Base-by-base conservation (phyloP, 2,797 vertebrate species). In the Spheniscus humboldti region DNA sequence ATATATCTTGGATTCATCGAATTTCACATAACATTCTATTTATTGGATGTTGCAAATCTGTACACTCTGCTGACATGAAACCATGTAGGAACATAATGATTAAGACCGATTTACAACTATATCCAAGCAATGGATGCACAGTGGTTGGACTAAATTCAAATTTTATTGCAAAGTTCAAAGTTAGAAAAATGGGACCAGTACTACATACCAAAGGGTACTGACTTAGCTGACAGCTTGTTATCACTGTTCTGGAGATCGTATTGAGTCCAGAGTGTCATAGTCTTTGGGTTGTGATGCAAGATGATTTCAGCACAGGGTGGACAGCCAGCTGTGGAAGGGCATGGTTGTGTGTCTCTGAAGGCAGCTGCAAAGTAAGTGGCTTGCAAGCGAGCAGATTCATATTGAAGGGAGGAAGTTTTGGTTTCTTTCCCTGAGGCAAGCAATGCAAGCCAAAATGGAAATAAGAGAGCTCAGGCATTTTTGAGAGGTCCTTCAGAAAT, bases 401-500 rank as follows among this genome's bases (percentile, higher is more conserved):
- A 22, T 1, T 83, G 28, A 86, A 79, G 37, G 10, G 15, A 57
- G 28, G 18, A 74, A 94, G 43, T 25, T 66, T 52, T 39, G 9
- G 20, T 71, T 86, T 92, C 33, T 76, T 86, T 84, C 79, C 62
- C 95, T n/a, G 30, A 72, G 79, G 55, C 14, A 72, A 64, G 13
- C 27, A 69, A 25, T 41, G 9, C 41, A 85, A 95, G 35, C 30
- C 50, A 93, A 92, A 93, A 87, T 50, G 55, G 48, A 81, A 91
- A 67, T 66, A 66, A 45, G 53, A 78, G 45, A 74, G 35, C 12
- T 77, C 62, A 82, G 62, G 75, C 37, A 19, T 77, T 90, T 88
- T 92, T 50, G 87, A 92, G 76, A 80, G 43, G 50, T 91, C 52
- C 75, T 93, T 94, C 78, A 87, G 88, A 95, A 92, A 88, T 41